A percentile compares a stretch with the other conserved stretches of the same genome.
Conservation (phyloP, 2,113 vertebrate genomes). For the Microtus richardsoni region DNA sequence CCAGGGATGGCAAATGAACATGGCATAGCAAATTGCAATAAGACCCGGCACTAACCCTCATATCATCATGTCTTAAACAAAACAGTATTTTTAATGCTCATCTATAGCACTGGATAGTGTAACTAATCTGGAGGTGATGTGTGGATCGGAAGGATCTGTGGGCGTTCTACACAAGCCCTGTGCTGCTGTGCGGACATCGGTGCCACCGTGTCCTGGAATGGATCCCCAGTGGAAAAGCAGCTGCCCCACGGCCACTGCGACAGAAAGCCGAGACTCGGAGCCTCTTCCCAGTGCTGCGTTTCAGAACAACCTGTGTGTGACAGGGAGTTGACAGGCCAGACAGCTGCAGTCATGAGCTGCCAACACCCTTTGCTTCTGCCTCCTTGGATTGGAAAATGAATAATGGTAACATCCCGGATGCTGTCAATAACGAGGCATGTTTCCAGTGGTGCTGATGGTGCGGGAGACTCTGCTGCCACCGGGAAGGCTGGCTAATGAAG, state of each 20-base stretch:
- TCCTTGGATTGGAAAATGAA: constrained; percentile 57
- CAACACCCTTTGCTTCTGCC: background rate
- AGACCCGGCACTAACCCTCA: background rate
- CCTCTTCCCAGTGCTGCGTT: background rate
- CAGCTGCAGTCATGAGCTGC: constrained; percentile 9
- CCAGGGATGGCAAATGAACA: background rate
- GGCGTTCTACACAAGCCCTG: background rate
- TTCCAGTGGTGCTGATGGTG: background rate
- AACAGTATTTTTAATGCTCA: background rate
- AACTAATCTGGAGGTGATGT: background rate
- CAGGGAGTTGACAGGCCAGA: constrained; percentile 29
- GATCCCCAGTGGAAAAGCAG: background rate
- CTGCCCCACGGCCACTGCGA: background rate
- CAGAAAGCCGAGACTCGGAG: background rate
- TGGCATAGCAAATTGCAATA: background rate
- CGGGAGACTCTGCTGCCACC: constrained; percentile 8
- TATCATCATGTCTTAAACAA: background rate
- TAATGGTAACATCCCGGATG: background rate
- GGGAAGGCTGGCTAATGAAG: constrained; percentile 24
- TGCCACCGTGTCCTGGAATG: background rate
- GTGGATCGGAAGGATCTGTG: background rate
- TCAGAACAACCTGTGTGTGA: background rate
- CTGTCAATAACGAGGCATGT: background rate
- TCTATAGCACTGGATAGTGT: background rate
- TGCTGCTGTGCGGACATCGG: background rate